phyloP scores from a whole-genome alignment of 2,888 invertebrate genomes.

The Leptinotarsa rubiginosa region DNA sequence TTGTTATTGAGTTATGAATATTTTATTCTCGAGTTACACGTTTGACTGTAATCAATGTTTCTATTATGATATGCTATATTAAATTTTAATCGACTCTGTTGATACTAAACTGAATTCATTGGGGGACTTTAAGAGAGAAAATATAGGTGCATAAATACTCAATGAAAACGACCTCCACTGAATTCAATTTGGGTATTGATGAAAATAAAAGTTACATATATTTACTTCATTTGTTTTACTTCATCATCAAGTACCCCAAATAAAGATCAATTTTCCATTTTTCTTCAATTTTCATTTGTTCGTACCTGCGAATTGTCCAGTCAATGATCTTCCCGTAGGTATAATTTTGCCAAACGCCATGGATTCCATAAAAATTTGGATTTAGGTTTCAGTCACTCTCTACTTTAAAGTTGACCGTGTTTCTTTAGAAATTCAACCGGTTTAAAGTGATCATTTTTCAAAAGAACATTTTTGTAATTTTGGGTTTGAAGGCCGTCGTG shows the following conservation, averaged over 20 bases:
- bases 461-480: no score
- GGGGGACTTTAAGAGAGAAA: constrained; percentile 49
- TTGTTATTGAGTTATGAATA: constrained; percentile 30
- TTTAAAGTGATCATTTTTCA: no score
- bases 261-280: neutral
- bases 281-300: no score
- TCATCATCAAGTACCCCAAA: neutral
- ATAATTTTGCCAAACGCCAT: no score
- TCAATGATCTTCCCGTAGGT: no score
- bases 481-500: no score
- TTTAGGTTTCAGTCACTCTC: no score
- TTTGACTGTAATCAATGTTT: constrained; percentile 46
- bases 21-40: constrained; percentile 41
- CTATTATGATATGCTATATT: constrained; percentile 44
- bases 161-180: constrained; percentile 20
- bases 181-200: constrained; percentile 16
- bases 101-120: constrained; percentile 27
- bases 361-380: no score
- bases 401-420: no score
- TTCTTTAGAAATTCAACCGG: no score
- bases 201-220: constrained; percentile 15
- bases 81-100: constrained; percentile 37
- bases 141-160: constrained; percentile 55
- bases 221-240: constrained; percentile 13
- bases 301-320: no score